Evolutionary conservation across 30 jellyfish, hydroid and myxozoan genomes (phyloP).

Genomic region (Sanderia malayensis): DNA sequence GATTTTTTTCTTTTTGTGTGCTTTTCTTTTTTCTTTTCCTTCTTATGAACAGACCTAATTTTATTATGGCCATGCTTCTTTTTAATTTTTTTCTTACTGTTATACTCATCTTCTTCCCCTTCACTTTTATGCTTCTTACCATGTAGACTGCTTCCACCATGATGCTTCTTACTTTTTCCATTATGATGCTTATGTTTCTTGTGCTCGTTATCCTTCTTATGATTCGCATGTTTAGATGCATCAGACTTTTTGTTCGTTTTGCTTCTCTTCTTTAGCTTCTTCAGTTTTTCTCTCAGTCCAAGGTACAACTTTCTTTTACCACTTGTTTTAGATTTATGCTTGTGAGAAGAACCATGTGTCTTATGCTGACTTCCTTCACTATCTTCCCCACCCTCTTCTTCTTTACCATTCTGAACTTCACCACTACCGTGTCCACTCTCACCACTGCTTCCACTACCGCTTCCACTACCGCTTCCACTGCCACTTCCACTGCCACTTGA

Average conservation of each 20-base stretch:
- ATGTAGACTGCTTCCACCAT: neutral
- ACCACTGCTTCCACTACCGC: slow-evolving; percentile 13
- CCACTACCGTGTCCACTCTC: slow-evolving; percentile 34
- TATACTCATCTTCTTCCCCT: neutral
- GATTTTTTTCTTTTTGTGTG: neutral
- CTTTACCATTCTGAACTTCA: neutral
- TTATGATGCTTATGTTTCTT: neutral
- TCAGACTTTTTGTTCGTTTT: neutral
- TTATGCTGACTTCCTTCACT: slow-evolving; percentile 1
- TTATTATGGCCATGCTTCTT: slow-evolving; percentile 2
- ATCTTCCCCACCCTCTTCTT: neutral
- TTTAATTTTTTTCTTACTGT: neutral
- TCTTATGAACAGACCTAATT: neutral
- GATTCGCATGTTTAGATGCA: neutral
- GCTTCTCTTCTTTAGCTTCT: neutral
- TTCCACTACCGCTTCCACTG: slow-evolving; percentile 46
- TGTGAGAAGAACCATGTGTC: neutral
- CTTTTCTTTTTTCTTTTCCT: neutral
- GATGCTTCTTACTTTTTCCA: neutral
- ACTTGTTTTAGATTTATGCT: neutral
- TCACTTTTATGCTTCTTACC: neutral
- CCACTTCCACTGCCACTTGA: slow-evolving; percentile 9
- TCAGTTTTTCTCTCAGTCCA: slow-evolving; percentile 18
- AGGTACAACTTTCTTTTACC: neutral
- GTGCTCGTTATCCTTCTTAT: slow-evolving; percentile 2